phyloP scores from a whole-genome alignment of 2,113 vertebrate species.

The Dryoscopus gambensis region DNA sequence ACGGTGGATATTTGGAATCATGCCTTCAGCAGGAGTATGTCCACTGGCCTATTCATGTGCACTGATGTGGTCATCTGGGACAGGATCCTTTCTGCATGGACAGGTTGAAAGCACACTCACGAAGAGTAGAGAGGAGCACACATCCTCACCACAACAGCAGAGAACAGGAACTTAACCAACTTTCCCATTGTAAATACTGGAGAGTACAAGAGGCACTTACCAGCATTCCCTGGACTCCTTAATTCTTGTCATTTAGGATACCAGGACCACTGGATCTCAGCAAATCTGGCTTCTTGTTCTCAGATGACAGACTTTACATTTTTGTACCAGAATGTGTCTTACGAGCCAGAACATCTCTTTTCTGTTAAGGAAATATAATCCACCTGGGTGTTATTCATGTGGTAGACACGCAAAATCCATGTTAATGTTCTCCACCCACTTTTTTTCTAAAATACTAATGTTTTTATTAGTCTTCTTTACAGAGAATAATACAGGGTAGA shows the following conservation, averaged over 20 bases:
- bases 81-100: neutral
- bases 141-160: neutral
- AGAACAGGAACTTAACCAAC: neutral
- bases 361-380: neutral
- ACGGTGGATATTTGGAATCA: neutral
- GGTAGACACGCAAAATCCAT: neutral
- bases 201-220: neutral
- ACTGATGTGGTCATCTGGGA: neutral
- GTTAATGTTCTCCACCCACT: neutral
- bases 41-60: neutral
- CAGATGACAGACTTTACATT: neutral
- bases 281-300: neutral
- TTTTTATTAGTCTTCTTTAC: neutral
- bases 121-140: neutral
- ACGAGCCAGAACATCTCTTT: neutral
- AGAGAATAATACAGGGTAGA: neutral
- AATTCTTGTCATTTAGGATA: neutral
- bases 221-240: neutral
- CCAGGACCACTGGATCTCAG: neutral
- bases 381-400: neutral
- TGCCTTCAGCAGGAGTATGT: neutral
- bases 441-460: neutral
- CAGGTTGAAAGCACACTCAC: neutral
- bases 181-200: neutral
- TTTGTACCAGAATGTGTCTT: neutral